phyloP scores from a whole-genome alignment of 2,113 vertebrate genomes.

The Elaphurus davidianus region DNA sequence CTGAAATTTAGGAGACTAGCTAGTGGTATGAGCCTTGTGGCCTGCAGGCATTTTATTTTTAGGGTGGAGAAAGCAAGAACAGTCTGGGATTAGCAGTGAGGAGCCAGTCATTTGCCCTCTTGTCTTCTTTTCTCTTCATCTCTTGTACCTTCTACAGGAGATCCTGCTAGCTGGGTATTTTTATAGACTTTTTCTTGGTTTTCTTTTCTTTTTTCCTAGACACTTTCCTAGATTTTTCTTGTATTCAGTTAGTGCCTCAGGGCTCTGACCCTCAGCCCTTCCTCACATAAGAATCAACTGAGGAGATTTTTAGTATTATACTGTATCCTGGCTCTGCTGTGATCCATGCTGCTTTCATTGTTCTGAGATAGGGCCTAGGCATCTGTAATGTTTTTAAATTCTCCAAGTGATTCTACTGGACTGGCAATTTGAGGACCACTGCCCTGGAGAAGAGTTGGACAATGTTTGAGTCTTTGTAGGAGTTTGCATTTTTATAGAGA shows the following conservation, averaged over 20 bases:
- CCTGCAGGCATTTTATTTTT: background rate
- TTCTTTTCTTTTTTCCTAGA: background rate
- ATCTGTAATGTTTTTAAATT: background rate
- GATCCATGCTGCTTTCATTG: background rate
- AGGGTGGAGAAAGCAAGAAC: background rate
- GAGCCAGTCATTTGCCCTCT: background rate
- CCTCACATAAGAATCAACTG: background rate
- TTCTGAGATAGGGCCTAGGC: background rate
- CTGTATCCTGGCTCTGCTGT: no score
- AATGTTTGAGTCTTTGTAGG: background rate
- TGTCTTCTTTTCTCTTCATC: background rate
- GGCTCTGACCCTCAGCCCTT: background rate
- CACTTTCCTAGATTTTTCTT: background rate
- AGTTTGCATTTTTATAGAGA: background rate
- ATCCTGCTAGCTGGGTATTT: background rate
- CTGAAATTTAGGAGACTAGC: background rate
- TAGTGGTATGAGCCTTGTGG: fast-evolving
- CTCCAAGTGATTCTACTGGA: background rate
- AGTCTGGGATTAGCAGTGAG: background rate
- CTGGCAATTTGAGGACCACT: background rate
- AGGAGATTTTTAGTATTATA: background rate
- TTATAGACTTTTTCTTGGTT: background rate
- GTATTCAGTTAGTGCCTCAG: background rate
- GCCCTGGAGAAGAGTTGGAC: background rate
- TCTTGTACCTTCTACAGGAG: background rate